Evolutionary conservation across 2,797 vertebrate genomes (phyloP), one percentile per base, ranked within the genome.

Genomic region (Helicolenus hilgendorfi): DNA sequence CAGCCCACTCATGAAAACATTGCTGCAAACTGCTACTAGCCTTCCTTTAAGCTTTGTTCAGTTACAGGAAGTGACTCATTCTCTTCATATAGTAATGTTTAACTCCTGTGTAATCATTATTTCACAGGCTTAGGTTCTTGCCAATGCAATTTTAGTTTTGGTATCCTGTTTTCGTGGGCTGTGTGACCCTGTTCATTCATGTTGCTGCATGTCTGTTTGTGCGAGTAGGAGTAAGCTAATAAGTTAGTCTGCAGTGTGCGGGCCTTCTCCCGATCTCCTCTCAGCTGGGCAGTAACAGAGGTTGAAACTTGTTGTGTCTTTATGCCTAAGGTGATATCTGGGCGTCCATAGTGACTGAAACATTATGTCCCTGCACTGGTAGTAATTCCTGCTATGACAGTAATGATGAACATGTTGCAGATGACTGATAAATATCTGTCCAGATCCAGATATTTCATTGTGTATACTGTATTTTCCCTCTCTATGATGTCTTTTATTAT

Each of bases 131-230:
- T 18, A 49, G 4, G 7, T 53, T 72, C 22, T 75, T 56, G 18
- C 26, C 58, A 26, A 14, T 58, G 11, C 10, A 58, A 22, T 76
- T 76, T 62, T 41, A 18, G 31, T 41, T 36, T 26, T 29, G 4
- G 8, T 35, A 18, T 67, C 60, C 33, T 59, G 20, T 70, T 60
- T 60, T 64, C 4, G 4, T 63, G 15, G 13, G 26, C 63, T 63
- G 62, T 53, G 41, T 70, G 62, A 71, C 24, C 67, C 15, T 18
- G 41, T 65, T 70, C 14, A 77, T 75, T 83, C 62, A 68, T 53
- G 8, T 13, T 69, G 55, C 3, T 56, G 14, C 6, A 2, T 64
- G 20, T 36, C 11, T 77, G 33, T 70, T 78, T 74, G 26, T 45
- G 7, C 67, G 72, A 79, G 75, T 72, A 13, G 65, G 65, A 74